A percentile compares a stretch with the other conserved stretches of the same genome.
These are phyloP conservation scores for Siniperca chuatsi DNA, from an alignment of 2,113 vertebrate species.

Conservation along the genomic window DNA sequence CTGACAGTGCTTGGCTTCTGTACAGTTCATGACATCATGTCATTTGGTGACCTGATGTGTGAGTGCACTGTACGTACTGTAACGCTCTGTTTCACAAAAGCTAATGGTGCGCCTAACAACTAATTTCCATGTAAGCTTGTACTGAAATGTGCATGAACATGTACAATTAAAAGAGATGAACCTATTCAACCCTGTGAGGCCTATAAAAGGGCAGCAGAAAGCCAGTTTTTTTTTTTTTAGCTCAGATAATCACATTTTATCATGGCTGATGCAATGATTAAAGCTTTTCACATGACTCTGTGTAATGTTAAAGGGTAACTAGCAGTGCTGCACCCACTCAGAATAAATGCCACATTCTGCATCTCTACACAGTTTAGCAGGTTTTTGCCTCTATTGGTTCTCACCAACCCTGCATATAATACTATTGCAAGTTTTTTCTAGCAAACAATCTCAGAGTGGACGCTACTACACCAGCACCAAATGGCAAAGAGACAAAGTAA, in stretches of 20 bases:
- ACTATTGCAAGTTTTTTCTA: background rate
- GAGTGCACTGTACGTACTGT: background rate
- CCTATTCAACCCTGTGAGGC: background rate
- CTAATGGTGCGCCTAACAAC: background rate
- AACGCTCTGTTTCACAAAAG: background rate
- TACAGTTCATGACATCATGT: slow-evolving; percentile 13
- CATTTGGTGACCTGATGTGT: slow-evolving; percentile 18
- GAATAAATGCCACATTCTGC: background rate
- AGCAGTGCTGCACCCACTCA: background rate
- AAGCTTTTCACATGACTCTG: background rate
- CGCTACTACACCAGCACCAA: background rate
- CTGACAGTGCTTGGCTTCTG: background rate
- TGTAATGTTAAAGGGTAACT: background rate
- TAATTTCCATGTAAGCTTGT: background rate
- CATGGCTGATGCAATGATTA: background rate
- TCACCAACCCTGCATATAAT: background rate
- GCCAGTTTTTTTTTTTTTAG: background rate
- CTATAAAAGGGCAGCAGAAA: background rate
- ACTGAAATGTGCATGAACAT: background rate
- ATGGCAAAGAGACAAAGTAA: background rate
- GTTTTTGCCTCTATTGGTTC: slow-evolving; percentile 7
- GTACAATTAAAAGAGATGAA: slow-evolving; percentile 5
- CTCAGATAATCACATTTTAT: background rate
- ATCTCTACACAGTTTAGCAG: background rate
- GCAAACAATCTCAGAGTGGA: background rate